A percentile compares a stretch with the other conserved stretches of the same genome.
Evolutionary conservation across 2,888 invertebrate species (phyloP).

Genomic region (Cryptocephalus moraei): DNA sequence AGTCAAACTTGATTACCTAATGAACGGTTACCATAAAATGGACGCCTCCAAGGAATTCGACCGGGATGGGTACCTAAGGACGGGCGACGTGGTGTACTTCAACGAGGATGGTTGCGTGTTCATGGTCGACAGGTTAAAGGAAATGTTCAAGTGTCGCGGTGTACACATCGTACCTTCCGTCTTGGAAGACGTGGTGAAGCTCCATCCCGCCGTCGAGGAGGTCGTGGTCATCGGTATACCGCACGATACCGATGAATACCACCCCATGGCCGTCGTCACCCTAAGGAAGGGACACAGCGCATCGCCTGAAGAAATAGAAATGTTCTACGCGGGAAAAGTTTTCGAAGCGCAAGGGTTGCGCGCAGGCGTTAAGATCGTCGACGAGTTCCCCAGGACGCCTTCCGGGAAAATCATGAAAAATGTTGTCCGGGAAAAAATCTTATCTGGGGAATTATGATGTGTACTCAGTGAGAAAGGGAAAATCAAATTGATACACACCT

Average conservation of each 20-base stretch:
- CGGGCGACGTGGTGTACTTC: no score
- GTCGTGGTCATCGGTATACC: constrained; percentile 75
- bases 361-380: constrained; percentile 11
- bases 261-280: constrained; percentile 38
- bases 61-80: constrained; percentile 38
- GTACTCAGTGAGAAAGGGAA: no score
- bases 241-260: constrained; percentile 58
- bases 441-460: no score
- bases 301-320: constrained; percentile 8
- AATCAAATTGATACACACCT: no score
- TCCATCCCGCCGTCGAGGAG: constrained; percentile 61
- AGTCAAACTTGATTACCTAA: constrained; percentile 31
- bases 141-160: constrained; percentile 40
- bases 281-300: constrained; percentile 23
- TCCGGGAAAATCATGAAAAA: constrained; percentile 10
- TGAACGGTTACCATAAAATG: constrained; percentile 39
- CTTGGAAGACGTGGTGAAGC: constrained; percentile 57
- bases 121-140: no score
- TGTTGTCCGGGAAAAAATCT: no score
- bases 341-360: constrained; percentile 10
- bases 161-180: constrained; percentile 63
- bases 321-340: constrained; percentile 32
- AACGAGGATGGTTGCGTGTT: no score
- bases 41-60: constrained; percentile 35
- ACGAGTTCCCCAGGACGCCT: constrained; percentile 6